Conservation (phyloP, 2,113 vertebrate species). For the Rhizomys pruinosus region DNA sequence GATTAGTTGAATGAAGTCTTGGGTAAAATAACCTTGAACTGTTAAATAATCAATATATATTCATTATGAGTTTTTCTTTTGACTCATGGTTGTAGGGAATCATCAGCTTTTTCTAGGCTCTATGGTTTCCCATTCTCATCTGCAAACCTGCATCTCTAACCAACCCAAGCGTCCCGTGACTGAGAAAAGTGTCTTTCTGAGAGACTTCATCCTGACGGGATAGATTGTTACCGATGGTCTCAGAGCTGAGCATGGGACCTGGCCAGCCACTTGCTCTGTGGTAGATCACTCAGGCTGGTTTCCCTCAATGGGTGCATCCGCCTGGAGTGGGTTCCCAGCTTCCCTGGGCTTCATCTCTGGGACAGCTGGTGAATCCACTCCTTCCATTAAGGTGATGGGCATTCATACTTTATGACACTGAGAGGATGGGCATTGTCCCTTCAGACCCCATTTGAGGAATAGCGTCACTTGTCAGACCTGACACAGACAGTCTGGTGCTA, state of each 20-base stretch:
- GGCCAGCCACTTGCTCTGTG: no score
- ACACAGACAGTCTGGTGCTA: background rate
- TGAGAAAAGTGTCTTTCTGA: background rate
- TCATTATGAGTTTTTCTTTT: background rate
- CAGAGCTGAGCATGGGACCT: no score
- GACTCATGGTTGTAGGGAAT: background rate
- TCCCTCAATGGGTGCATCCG: background rate
- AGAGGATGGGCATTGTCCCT: background rate
- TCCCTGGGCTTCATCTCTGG: background rate
- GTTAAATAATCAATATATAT: background rate
- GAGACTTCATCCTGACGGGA: background rate
- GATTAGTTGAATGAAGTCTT: slow-evolving; percentile 5
- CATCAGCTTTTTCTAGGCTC: no score
- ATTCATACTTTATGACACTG: background rate
- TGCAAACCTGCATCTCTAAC: background rate
- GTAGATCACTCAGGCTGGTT: background rate
- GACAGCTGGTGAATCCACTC: background rate
- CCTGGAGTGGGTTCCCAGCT: background rate
- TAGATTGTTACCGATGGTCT: background rate
- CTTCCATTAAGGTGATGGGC: background rate
- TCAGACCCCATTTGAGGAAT: background rate
- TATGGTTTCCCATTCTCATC: background rate
- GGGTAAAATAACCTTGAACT: background rate
- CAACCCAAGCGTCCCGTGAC: background rate
- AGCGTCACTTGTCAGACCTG: background rate